phyloP scores from a whole-genome alignment of 2,113 vertebrate species.

The Gambusia holbrooki region DNA sequence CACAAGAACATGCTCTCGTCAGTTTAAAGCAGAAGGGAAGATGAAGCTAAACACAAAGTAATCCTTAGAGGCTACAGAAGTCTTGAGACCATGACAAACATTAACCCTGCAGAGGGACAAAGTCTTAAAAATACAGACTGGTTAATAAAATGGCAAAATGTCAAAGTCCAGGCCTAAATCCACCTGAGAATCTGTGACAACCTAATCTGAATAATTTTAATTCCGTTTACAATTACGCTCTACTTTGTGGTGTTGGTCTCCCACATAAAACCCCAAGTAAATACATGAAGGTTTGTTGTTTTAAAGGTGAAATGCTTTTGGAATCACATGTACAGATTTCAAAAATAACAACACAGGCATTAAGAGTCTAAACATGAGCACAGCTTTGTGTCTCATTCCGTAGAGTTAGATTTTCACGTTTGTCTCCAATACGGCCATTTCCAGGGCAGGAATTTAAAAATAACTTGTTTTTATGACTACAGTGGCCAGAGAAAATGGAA shows the following conservation, averaged over 20 bases:
- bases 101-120: too few species aligned
- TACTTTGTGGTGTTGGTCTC: background rate
- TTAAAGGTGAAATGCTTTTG: background rate
- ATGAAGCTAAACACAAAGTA: too few species aligned
- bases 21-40: too few species aligned
- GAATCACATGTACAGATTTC: background rate
- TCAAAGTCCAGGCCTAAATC: too few species aligned
- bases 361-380: background rate
- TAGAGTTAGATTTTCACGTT: conserved; percentile 34
- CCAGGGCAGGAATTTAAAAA: conserved; percentile 65
- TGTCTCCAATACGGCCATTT: conserved; percentile 47
- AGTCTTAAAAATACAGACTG: too few species aligned
- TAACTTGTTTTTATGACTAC: conserved; percentile 71
- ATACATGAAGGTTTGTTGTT: background rate
- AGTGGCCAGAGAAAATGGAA: conserved; percentile 68
- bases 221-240: too few species aligned
- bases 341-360: background rate
- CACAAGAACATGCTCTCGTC: too few species aligned
- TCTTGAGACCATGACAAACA: too few species aligned
- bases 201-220: too few species aligned
- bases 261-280: background rate
- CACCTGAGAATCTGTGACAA: too few species aligned
- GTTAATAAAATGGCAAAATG: too few species aligned
- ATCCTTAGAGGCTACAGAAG: too few species aligned
- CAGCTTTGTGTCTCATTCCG: conserved; percentile 6